Base-by-base conservation (phyloP, 2,888 invertebrate genomes). In the Hirtodrosophila confusa region DNA sequence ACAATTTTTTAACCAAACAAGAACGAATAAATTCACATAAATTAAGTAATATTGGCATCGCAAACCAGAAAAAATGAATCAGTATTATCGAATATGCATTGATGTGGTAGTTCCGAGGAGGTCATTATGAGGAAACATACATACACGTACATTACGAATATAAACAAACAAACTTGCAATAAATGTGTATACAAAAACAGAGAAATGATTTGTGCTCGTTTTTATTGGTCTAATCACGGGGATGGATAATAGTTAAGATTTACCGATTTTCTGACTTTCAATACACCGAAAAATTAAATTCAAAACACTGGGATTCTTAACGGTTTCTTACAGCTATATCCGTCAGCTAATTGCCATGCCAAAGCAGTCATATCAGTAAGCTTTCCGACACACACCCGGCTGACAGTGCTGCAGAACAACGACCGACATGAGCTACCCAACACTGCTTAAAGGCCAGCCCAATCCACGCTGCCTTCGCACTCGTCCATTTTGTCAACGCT, bases 401-500 rank as follows among this genome's bases (percentile, higher is more conserved):
- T 10, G 10, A 1, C 31, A 62, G 35, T 54, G 36, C 6, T 66
- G 45, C 27, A 29, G 9, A 45, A n/a, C n/a, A 17, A 7, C 3
- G 17, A 4, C 3, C 1, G 4, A 1, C 8, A 3, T 4, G 35
- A 29, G 11, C 31, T 10, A 43, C 7, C 5, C 61, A 70, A 53
- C 70, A 69, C 70, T 56, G 0, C 9, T 17, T 55, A 24, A 36
- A 8, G 23, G 44, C 39, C 2, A 33, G 17, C 53, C 5, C 12
- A 17, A 5, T 2, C 7, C 44, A 54, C 60, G 53, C 36, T 43
- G 53, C 7, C 40, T 17, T 12, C 7, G 3, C 35, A 48, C 73
- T 92, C 92, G 87, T 86, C 89, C 91, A 91, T 91, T 91, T 91
- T 85, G 80, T 89, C 90, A 89, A 89, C 91, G 89, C 94, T 95